Evolutionary conservation across 2,797 vertebrate genomes (phyloP).

Genomic region (Uromys caudimaculatus): DNA sequence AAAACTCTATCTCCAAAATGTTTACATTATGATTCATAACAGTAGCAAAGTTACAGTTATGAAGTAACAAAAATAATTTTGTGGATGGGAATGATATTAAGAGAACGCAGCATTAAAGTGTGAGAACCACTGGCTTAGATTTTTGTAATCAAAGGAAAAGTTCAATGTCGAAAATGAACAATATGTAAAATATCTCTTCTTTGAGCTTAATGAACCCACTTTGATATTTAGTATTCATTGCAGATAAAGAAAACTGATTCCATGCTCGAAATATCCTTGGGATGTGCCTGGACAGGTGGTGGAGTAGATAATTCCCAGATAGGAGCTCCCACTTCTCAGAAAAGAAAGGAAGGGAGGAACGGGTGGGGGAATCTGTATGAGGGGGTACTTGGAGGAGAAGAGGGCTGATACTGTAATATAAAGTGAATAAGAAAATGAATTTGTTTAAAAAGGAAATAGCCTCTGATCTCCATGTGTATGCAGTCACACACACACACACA

Average conservation of each 20-base stretch:
- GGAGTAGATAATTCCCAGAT: not conserved
- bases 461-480: not conserved
- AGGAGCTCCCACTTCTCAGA: not conserved
- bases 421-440: not conserved
- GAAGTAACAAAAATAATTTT: not conserved
- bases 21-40: not conserved
- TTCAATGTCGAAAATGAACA: not conserved
- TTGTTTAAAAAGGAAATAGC: not conserved
- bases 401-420: not conserved
- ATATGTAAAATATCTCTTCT: not conserved
- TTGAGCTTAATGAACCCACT: not conserved
- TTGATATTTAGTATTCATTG: not conserved
- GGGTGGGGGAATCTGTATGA: not conserved
- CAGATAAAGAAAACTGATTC: not conserved
- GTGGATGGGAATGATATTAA: not conserved
- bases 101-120: not conserved
- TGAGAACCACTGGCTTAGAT: not conserved
- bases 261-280: not conserved
- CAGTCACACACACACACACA: not conserved
- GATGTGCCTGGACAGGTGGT: fast-evolving
- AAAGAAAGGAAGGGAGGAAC: not conserved
- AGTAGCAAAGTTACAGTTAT: not conserved
- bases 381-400: not conserved
- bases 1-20: not conserved
- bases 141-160: not conserved